phyloP scores from a whole-genome alignment of 2,113 vertebrate genomes.

The Tichodroma muraria region DNA sequence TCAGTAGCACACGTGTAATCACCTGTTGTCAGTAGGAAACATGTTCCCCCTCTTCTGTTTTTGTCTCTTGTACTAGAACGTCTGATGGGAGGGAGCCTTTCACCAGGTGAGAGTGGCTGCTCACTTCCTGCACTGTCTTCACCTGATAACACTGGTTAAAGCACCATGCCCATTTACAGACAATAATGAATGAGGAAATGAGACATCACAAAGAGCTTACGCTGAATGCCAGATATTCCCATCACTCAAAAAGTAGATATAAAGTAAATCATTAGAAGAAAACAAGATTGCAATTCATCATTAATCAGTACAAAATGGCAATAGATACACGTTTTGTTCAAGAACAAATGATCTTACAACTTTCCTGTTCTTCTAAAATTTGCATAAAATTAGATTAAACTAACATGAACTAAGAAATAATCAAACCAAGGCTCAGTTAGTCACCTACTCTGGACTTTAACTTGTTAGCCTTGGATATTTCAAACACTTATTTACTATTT shows the following conservation, averaged over 20 bases:
- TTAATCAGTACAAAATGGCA: conserved; percentile 51
- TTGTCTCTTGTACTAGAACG: conserved; percentile 91
- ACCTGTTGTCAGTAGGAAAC: conserved; percentile 92
- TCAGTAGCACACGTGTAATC: conserved; percentile 92
- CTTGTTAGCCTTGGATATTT: neutral
- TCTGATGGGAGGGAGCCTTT: conserved; percentile 87
- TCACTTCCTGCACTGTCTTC: conserved; percentile 94
- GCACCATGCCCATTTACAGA: conserved; percentile 77
- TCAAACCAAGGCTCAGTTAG: neutral
- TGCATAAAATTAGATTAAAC: neutral
- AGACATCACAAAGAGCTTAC: conserved; percentile 76
- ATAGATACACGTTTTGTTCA: neutral
- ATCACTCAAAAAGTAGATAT: conserved; percentile 53
- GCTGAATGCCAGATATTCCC: conserved; percentile 54
- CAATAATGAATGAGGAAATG: conserved; percentile 72
- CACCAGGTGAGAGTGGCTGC: conserved; percentile 88
- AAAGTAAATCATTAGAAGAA: conserved; percentile 52
- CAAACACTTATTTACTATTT: neutral
- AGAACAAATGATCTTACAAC: neutral
- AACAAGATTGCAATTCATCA: conserved; percentile 44
- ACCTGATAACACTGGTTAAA: conserved; percentile 87
- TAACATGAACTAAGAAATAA: neutral
- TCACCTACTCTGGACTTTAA: neutral
- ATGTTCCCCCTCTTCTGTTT: conserved; percentile 87
- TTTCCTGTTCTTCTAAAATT: neutral